phyloP scores from a whole-genome alignment of 1,140 invertebrate genomes.

The Drosophila burlai region DNA sequence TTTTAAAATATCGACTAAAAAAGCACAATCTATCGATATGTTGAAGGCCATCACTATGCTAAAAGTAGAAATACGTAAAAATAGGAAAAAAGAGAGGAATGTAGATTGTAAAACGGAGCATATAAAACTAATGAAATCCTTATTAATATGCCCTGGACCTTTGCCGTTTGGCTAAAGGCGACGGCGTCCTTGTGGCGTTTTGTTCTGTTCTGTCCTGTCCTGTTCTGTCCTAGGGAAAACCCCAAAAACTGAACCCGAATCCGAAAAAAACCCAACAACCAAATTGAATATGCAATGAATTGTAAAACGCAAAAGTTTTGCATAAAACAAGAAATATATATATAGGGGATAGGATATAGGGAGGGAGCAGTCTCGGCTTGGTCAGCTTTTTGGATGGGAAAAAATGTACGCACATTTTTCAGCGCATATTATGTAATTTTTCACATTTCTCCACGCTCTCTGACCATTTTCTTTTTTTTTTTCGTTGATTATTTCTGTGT shows the following conservation, averaged over 20 bases:
- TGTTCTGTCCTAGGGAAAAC: conserved; percentile 1
- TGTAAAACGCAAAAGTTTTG: conserved; percentile 82
- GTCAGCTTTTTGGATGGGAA: conserved; percentile 64
- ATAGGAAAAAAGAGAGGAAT: conserved; percentile 12
- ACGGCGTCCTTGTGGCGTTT: conserved; percentile 59
- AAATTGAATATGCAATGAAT: conserved; percentile 84
- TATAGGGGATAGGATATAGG: conserved; percentile 2
- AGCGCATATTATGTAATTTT: conserved; percentile 83
- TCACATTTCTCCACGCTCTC: conserved; percentile 68
- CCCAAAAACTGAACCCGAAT: conserved; percentile 16
- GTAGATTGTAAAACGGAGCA: conserved; percentile 43
- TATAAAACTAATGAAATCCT: conserved; percentile 85
- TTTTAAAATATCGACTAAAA: neutral
- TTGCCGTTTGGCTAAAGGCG: conserved; percentile 64
- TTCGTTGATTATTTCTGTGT: conserved; percentile 5
- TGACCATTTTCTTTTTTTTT: conserved; percentile 36
- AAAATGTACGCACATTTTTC: conserved; percentile 83
- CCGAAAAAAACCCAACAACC: conserved; percentile 35
- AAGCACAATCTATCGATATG: neutral
- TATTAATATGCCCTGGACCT: conserved; percentile 83
- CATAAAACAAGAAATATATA: conserved; percentile 65
- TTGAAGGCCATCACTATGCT: neutral
- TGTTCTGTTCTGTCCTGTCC: neutral
- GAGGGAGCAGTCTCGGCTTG: conserved; percentile 33
- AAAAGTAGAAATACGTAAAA: conserved; percentile 7